Base-by-base conservation (phyloP, 1,140 invertebrate genomes). In the Streblospio benedicti region DNA sequence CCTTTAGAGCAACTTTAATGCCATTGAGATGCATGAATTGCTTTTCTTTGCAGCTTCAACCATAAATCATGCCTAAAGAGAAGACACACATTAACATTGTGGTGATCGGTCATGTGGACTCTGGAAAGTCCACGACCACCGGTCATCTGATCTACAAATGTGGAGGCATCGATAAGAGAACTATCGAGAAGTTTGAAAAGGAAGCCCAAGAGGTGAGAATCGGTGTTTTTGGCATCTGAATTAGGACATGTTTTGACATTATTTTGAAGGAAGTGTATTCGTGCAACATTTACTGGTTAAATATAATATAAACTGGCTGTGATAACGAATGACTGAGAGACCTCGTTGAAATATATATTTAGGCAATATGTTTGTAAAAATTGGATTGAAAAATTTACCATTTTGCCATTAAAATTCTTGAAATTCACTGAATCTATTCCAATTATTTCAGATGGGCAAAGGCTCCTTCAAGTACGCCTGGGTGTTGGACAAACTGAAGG, bases 401-500 rank as follows among this genome's bases (percentile, higher is more conserved):
- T n/a, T n/a, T n/a, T n/a, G n/a, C n/a, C n/a, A n/a, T n/a, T n/a
- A n/a, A n/a, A n/a, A n/a, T n/a, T n/a, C n/a, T n/a, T n/a, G n/a
- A n/a, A n/a, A n/a, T n/a, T n/a, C n/a, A n/a, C n/a, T n/a, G n/a
- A n/a, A n/a, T n/a, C n/a, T n/a, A n/a, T n/a, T n/a, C n/a, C n/a
- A n/a, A n/a, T 4, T 41, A 50, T 66, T 73, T 9, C 59, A 81
- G 85, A 95, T 97, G 92, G 93, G 93, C 66, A 97, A 97, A 63
- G 76, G 76, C 65, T 95, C 92, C 61, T 97, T 96, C 83, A 96
- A 95, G 79, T 95, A 95, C 73, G 93, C 92, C 64, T 95, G 92
- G 93, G 91, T 99, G 23, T 83, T 99, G 82, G 96, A 99, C 83
- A 99, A 98, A 80, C 82, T 98, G 67, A 98, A 98, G 79, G 95